These are phyloP conservation scores for Lithobates pipiens DNA, from an alignment of 2,797 vertebrate genomes.

Conservation along the genomic window DNA sequence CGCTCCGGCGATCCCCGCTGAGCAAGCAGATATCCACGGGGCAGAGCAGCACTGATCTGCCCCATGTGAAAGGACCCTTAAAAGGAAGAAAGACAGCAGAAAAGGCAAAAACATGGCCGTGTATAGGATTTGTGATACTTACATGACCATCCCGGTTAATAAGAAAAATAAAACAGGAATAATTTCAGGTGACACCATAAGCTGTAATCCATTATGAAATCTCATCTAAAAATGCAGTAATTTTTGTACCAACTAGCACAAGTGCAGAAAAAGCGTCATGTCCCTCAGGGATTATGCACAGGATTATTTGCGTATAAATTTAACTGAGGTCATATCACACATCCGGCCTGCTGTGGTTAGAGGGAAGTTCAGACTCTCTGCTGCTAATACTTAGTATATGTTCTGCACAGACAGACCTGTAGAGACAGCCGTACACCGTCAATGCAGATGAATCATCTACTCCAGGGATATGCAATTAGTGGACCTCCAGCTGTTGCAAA, in stretches of 20 bases:
- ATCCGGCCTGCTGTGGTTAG: not conserved
- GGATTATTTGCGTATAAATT: not conserved
- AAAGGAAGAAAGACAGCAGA: no score
- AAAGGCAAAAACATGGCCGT: no score
- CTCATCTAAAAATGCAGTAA: not conserved
- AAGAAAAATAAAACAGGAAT: not conserved
- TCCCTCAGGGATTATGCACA: not conserved
- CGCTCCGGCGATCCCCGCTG: no score
- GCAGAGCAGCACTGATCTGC: no score
- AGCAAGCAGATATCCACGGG: no score
- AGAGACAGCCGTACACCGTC: not conserved
- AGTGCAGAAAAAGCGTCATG: not conserved
- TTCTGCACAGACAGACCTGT: not conserved
- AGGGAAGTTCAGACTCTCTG: no score
- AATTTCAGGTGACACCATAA: not conserved
- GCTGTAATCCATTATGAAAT: not conserved
- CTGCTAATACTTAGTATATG: not conserved
- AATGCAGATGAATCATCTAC: not conserved
- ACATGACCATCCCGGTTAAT: no score
- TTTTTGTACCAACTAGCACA: not conserved
- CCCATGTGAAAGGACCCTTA: no score
- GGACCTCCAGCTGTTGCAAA: no score
- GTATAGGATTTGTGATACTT: no score
- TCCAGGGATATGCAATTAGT: no score
- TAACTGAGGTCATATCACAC: not conserved